These are phyloP conservation scores for Centruroides vittatus DNA, from an alignment of 1,140 invertebrate species.

Conservation along the genomic window DNA sequence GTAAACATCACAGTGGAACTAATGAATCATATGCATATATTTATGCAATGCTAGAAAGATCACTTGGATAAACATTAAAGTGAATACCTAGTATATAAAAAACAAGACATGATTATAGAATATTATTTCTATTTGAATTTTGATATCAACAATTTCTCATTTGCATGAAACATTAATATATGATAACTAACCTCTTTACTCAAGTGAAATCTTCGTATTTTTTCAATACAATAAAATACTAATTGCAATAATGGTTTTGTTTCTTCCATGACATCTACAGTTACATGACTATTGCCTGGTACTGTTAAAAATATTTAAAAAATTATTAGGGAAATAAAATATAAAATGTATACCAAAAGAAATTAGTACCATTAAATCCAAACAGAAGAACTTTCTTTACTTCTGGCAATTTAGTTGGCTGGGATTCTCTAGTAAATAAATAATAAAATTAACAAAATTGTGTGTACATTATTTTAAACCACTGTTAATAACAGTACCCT, in stretches of 20 bases:
- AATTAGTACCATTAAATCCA: slow-evolving; percentile 49
- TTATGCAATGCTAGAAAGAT: too few relatives aligned
- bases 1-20: too few relatives aligned
- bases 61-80: too few relatives aligned
- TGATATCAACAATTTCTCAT: too few relatives aligned
- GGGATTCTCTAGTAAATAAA: slow-evolving; percentile 34
- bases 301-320: slow-evolving; percentile 23
- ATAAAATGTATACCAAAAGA: neutral
- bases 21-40: too few relatives aligned
- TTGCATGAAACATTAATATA: neutral
- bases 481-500: too few relatives aligned
- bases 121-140: too few relatives aligned
- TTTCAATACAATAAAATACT: slow-evolving; percentile 83
- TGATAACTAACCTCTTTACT: slow-evolving; percentile 65
- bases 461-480: neutral
- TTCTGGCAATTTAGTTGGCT: slow-evolving; percentile 44
- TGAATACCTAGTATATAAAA: too few relatives aligned
- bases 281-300: slow-evolving; percentile 27
- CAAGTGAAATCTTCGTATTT: slow-evolving; percentile 71
- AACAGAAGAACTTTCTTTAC: slow-evolving; percentile 68
- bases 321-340: neutral
- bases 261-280: slow-evolving; percentile 46
- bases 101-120: too few relatives aligned
- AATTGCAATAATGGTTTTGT: slow-evolving; percentile 67
- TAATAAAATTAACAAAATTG: slow-evolving; percentile 5